Conservation (phyloP, 2,888 invertebrate genomes). For the Pandemis cinnamomeana region DNA sequence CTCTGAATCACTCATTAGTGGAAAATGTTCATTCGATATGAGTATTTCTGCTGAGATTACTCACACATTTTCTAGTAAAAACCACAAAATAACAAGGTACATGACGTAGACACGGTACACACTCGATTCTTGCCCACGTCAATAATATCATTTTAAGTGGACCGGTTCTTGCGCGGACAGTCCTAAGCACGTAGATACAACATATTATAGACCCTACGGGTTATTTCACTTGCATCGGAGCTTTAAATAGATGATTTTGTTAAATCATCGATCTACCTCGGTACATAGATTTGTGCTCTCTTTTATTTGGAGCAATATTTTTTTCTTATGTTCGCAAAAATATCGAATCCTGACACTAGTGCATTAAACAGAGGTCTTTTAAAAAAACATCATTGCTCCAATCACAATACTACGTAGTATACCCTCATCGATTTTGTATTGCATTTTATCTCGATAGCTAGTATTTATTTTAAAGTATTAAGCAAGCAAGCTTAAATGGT, state of each 20-base stretch:
- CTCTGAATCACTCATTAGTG: conserved; percentile 17
- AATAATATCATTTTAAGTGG: conserved; percentile 76
- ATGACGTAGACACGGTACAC: conserved; percentile 36
- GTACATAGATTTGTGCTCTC: background rate
- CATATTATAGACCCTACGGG: conserved; percentile 56
- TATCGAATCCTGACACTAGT: background rate
- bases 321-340: background rate
- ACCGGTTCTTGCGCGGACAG: conserved; percentile 70
- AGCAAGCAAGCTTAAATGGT: background rate
- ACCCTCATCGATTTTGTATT: background rate
- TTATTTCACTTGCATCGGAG: conserved; percentile 44
- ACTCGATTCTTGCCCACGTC: conserved; percentile 59
- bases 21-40: conserved; percentile 26
- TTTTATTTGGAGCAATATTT: background rate
- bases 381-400: no score
- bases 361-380: background rate
- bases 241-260: background rate
- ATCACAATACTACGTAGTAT: no score
- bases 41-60: conserved; percentile 42
- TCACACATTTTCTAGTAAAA: conserved; percentile 55
- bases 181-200: conserved; percentile 62
- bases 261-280: background rate
- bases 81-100: conserved; percentile 45
- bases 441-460: background rate
- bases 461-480: background rate